Evolutionary conservation across 1,140 invertebrate species (phyloP).

Genomic region (Procambarus virginalis): DNA sequence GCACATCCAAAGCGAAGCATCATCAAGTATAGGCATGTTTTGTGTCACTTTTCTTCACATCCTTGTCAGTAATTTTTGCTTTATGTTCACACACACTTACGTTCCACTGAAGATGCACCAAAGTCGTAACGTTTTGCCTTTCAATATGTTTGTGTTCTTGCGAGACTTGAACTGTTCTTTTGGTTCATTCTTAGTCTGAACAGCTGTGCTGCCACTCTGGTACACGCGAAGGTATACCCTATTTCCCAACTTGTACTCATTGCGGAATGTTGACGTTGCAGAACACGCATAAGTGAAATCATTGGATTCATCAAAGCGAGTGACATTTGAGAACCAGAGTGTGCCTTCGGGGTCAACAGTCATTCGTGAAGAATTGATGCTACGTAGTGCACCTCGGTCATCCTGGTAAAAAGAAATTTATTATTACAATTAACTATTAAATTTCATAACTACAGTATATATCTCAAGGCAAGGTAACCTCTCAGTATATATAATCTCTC

Average conservation of each 20-base stretch:
- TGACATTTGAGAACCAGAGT: slow-evolving; percentile 95
- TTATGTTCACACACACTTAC: slow-evolving; percentile 76
- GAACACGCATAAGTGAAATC: slow-evolving; percentile 92
- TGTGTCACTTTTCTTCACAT: no score
- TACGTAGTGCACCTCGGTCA: slow-evolving; percentile 84
- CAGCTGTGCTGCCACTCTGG: slow-evolving; percentile 81
- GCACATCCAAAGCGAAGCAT: no score
- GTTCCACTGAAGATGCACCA: slow-evolving; percentile 95
- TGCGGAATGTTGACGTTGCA: slow-evolving; percentile 88
- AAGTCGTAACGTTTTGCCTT: slow-evolving; percentile 86
- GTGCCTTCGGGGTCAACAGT: slow-evolving; percentile 95
- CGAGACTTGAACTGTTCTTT: slow-evolving; percentile 87
- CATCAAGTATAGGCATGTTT: no score
- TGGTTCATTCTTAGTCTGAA: slow-evolving; percentile 85
- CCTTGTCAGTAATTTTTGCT: no score
- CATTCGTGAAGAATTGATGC: slow-evolving; percentile 94
- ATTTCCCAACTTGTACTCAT: slow-evolving; percentile 93
- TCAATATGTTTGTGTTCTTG: slow-evolving; percentile 87
- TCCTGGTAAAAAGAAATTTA: slow-evolving; percentile 74
- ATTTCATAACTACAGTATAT: no score
- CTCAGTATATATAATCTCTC: no score
- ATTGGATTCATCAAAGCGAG: slow-evolving; percentile 85
- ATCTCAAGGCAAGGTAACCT: no score
- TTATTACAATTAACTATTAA: background rate
- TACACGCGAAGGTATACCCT: slow-evolving; percentile 84